These are phyloP conservation scores for Cacajao melanocephalus DNA, from an alignment of 2,797 vertebrate species.

Conservation along the genomic window DNA sequence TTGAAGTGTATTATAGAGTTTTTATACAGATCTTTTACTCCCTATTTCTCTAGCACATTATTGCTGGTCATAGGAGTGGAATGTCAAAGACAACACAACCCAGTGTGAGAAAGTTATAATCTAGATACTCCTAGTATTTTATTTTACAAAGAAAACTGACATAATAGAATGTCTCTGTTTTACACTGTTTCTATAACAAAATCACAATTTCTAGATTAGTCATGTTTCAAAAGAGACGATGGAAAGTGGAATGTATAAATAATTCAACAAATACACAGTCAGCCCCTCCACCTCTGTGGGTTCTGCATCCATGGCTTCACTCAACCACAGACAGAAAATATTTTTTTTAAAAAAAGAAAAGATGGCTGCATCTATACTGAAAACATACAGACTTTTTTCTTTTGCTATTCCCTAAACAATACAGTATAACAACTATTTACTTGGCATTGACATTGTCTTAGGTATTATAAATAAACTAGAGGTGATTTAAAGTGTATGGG, in stretches of 20 bases:
- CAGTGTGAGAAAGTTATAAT: conserved; percentile 60
- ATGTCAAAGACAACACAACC: conserved; percentile 77
- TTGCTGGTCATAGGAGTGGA: conserved; percentile 73
- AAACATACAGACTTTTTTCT: background rate
- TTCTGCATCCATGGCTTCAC: background rate
- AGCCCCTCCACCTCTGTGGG: background rate
- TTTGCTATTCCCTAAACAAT: background rate
- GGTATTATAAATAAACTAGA: background rate
- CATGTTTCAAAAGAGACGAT: conserved; percentile 12
- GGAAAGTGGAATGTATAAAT: background rate
- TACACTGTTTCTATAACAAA: conserved; percentile 18
- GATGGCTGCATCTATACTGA: background rate
- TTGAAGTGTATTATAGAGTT: conserved; percentile 39
- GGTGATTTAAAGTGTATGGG: background rate
- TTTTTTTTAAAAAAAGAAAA: background rate
- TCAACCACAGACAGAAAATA: background rate
- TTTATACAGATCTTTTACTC: background rate
- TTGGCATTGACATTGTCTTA: background rate
- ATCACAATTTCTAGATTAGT: conserved; percentile 39
- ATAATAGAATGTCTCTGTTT: conserved; percentile 11
- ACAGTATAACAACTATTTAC: background rate
- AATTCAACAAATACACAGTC: background rate
- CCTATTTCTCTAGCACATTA: background rate
- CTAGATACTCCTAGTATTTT: conserved; percentile 73
- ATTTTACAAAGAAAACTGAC: conserved; percentile 75